Conservation (phyloP, 2,797 vertebrate species). For the Danio jaintianensis region DNA sequence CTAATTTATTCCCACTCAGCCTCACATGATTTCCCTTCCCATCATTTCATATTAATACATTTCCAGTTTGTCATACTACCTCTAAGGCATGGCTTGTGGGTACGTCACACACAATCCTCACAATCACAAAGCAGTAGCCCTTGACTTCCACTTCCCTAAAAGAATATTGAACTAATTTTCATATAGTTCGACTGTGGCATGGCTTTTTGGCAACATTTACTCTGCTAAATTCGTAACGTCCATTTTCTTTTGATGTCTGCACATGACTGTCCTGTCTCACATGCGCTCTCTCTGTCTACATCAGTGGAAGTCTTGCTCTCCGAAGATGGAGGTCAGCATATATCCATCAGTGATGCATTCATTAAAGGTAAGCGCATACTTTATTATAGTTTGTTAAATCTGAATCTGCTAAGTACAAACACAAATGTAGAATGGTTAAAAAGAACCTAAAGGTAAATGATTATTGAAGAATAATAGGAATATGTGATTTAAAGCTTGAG, state of each 20-base stretch:
- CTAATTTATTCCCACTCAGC: background rate
- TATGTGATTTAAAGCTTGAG: background rate
- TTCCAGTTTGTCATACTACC: conserved; percentile 8
- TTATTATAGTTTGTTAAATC: background rate
- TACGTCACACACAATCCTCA: conserved; percentile 18
- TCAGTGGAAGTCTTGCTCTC: conserved; percentile 88
- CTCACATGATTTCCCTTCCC: conserved; percentile 25
- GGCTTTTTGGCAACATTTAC: background rate
- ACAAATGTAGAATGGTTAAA: background rate
- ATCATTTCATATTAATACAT: conserved; percentile 14
- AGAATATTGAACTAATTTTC: background rate
- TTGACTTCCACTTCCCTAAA: conserved; percentile 51
- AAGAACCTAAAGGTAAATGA: background rate
- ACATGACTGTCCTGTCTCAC: background rate
- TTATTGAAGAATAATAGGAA: background rate
- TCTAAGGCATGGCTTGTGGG: conserved; percentile 35
- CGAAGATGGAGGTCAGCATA: conserved; percentile 93
- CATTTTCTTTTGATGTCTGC: conserved; percentile 6
- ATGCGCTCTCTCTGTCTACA: conserved; percentile 37
- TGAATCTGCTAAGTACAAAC: background rate
- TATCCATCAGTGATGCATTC: conserved; percentile 97
- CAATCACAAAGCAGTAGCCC: background rate
- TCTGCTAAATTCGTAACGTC: background rate
- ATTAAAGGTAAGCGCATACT: conserved; percentile 87
- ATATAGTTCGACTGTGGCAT: conserved; percentile 29